A percentile compares a stretch with the other conserved stretches of the same genome.
These are phyloP conservation scores for Proctacanthus coquilletti DNA, from an alignment of 1,140 invertebrate genomes.

Conservation along the genomic window DNA sequence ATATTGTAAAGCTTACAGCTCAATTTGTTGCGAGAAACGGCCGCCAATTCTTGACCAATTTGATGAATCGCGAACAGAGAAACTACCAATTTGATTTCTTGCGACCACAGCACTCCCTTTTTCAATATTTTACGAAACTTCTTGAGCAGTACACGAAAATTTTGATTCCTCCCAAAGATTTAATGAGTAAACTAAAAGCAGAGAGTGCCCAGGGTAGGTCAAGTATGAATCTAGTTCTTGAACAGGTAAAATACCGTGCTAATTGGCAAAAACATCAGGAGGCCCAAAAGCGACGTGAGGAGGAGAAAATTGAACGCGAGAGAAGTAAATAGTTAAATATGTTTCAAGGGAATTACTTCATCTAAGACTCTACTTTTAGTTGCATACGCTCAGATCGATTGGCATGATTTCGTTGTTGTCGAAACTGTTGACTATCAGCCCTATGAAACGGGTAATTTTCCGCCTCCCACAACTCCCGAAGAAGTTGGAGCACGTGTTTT, in stretches of 20 bases:
- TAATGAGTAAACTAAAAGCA: conserved; percentile 61
- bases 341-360: conserved; percentile 32
- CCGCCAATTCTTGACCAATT: conserved; percentile 89
- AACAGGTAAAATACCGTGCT: conserved; percentile 85
- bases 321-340: conserved; percentile 59
- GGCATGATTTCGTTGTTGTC: conserved; percentile 99
- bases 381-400: conserved; percentile 96
- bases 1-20: conserved; percentile 95
- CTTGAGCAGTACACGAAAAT: conserved; percentile 97
- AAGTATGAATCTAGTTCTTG: conserved; percentile 61
- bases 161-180: conserved; percentile 84
- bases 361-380: conserved; percentile 33
- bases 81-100: conserved; percentile 99
- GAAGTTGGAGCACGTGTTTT: conserved; percentile 90
- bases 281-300: conserved; percentile 76
- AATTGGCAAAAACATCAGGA: conserved; percentile 95
- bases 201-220: conserved; percentile 41
- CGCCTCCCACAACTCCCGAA: conserved; percentile 90
- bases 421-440: conserved; percentile 98
- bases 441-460: conserved; percentile 89
- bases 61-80: conserved; percentile 96
- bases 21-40: conserved; percentile 99
- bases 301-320: conserved; percentile 89
- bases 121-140: conserved; percentile 96
- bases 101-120: conserved; percentile 93